These are phyloP conservation scores for Pammene fasciana DNA, from an alignment of 2,888 invertebrate species.

Conservation along the genomic window DNA sequence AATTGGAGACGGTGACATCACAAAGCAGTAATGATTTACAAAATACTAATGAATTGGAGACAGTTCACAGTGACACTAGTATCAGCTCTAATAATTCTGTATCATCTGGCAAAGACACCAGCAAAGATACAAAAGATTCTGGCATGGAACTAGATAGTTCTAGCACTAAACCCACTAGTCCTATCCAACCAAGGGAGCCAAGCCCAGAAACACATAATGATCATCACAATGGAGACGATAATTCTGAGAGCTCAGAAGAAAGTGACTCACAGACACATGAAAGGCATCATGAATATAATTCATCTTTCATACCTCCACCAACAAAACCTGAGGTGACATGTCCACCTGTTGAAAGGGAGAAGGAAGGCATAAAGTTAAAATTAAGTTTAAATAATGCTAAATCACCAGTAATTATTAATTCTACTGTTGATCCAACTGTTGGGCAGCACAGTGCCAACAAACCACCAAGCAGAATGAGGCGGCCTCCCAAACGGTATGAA, in stretches of 20 bases:
- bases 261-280: slow-evolving; percentile 62
- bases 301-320: slow-evolving; percentile 47
- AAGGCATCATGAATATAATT: slow-evolving; percentile 53
- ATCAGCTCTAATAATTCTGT: slow-evolving; percentile 60
- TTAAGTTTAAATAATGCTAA: slow-evolving; percentile 78
- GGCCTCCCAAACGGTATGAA: slow-evolving; percentile 77
- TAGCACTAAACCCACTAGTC: slow-evolving; percentile 57
- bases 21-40: slow-evolving; percentile 54
- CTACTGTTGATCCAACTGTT: slow-evolving; percentile 77
- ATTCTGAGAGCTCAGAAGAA: slow-evolving; percentile 65
- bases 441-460: slow-evolving; percentile 69
- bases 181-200: slow-evolving; percentile 50
- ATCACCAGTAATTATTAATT: slow-evolving; percentile 78
- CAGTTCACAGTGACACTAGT: slow-evolving; percentile 63
- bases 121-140: slow-evolving; percentile 58
- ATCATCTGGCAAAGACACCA: slow-evolving; percentile 61
- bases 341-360: slow-evolving; percentile 62
- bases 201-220: slow-evolving; percentile 51
- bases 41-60: slow-evolving; percentile 56
- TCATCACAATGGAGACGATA: slow-evolving; percentile 70
- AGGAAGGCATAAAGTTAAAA: slow-evolving; percentile 77
- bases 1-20: slow-evolving; percentile 58
- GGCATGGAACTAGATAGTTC: slow-evolving; percentile 62
- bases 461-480: slow-evolving; percentile 68
- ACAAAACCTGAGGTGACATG: slow-evolving; percentile 54